Evolutionary conservation across 2,113 vertebrate genomes (phyloP), one percentile per base, ranked within the genome.

Genomic region (mouse (Mus musculus)): DNA sequence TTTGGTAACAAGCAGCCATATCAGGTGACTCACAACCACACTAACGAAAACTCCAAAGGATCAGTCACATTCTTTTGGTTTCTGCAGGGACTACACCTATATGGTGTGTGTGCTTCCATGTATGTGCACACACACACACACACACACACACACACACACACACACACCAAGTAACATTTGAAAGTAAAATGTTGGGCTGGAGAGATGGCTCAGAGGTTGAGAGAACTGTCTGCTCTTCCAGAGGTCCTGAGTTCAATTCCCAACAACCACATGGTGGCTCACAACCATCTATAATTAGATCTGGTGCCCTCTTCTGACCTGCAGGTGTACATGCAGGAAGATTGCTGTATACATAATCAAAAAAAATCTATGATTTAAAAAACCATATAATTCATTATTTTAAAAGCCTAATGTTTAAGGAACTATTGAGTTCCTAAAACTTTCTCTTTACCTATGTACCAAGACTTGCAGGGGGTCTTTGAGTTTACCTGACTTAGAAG

Each of bases 401-500:
- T 67, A 69, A 82, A 28, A 42, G 56, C 9, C 13, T 63, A 63
- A 39, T 84, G 3, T 61, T 93, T 94, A 89, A 89, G 2, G 0
- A 28, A 36, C 52, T 81, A 56, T 81, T n/a, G 30, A 72, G 26
- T 75, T 86, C 33, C 33, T 78, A 77, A 82, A 85, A 95, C 26
- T 63, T 69, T 71, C 13, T 86, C 16, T 56, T 93, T 56, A 56
- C 49, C 22, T 59, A 13, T 22, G 9, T 78, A 42, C 75, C 39
- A 95, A 89, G 42, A 94, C 56, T 88, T 71, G 0, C 42, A 39
- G 49, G 93, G 13, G 11, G 11, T 54, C 78, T 92, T 22, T 22
- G 6, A 89, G 52, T 93, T 87, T 85, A 78, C 36, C 52, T 87
- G 88, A 12, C 76, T 56, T 77, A 59, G 16, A 94, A 93, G 39